These are phyloP conservation scores for Elegia similella DNA, from an alignment of 2,888 invertebrate species.

Conservation along the genomic window DNA sequence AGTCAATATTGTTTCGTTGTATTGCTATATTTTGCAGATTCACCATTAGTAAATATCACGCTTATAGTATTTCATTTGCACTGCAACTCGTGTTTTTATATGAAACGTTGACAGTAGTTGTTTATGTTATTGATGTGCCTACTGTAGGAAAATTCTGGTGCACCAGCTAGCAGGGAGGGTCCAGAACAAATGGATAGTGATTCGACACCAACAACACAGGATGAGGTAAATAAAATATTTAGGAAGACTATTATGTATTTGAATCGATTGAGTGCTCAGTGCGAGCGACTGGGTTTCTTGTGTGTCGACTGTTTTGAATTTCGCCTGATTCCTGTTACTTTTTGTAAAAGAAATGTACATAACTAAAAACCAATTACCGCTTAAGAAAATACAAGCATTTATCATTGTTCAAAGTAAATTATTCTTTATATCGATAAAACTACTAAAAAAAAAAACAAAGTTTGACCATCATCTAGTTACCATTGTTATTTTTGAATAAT, in stretches of 20 bases:
- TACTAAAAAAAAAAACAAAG: too few relatives aligned
- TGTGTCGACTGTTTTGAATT: not conserved
- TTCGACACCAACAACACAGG: constrained; percentile 34
- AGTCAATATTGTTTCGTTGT: not conserved
- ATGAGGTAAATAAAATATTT: constrained; percentile 44
- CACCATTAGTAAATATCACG: not conserved
- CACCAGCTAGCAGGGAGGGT: constrained; percentile 40
- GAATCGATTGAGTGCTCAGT: not conserved
- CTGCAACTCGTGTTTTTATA: not conserved
- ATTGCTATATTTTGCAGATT: not conserved
- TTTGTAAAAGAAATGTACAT: not conserved
- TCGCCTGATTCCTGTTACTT: not conserved
- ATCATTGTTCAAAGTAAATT: too few relatives aligned
- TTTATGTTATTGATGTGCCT: constrained; percentile 51
- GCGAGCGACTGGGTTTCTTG: not conserved
- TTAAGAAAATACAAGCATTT: too few relatives aligned
- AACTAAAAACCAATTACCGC: too few relatives aligned
- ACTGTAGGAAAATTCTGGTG: constrained; percentile 49
- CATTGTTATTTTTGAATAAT: too few relatives aligned
- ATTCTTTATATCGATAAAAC: too few relatives aligned
- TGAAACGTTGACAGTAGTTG: constrained; percentile 31
- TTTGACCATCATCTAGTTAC: too few relatives aligned
- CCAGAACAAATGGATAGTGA: constrained; percentile 46
- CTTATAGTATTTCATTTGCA: constrained; percentile 1
- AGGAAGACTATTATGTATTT: not conserved